Base-by-base conservation (phyloP, 2,888 invertebrate genomes). In the Plebejus melissa region DNA sequence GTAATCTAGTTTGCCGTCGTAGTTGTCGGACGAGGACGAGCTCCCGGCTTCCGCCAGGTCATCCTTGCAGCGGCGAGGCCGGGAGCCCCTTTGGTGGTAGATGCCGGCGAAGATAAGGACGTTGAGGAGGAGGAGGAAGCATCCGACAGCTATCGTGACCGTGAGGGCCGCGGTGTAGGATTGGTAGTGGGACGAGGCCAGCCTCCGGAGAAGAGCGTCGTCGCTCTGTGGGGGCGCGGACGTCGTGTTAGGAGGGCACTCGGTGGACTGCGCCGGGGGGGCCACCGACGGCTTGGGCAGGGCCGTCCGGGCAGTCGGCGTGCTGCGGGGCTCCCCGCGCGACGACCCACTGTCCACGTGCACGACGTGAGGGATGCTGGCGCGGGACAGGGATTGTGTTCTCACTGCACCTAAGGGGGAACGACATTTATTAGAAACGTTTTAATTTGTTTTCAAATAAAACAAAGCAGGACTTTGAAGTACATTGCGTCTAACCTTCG, bases 141-240 rank as follows among this genome's bases (percentile, higher is more conserved):
- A 97, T 1, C 97, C 97, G 9, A 97, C 97, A 0, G 96, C 97
- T 79, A 98, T 97, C 0, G 98, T 98, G 46, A 98, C 97, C 7
- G 97, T 97, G 28, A 98, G 91, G 0, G 98, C 98, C 0, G 98
- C 97, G 6, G 98, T 97, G 87, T 98, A 98, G 77, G 97, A 97
- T 85, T 97, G 97, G 83, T 97, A 97, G 83, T 97, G 97, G 77
- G 96, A 96, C 13, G 96, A 96, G n/a, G 97, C 96, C 7, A 97
- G 92, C 74, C 97, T 95, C 58, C 97, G 95, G 71, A 97, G 90
- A 3, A 97, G 93, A 78, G 97, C 96, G 79, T 96, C 96, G 76
- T 95, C 95, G 6, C 94, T 90, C 76, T 94, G 94, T 58, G 94
- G 86, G 0, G 91, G 84, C 4, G 89, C 83, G 0, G 87, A 85